These are phyloP conservation scores for Trididemnum nubilum DNA, from an alignment of 23 tunicate genomes.

Conservation along the genomic window DNA sequence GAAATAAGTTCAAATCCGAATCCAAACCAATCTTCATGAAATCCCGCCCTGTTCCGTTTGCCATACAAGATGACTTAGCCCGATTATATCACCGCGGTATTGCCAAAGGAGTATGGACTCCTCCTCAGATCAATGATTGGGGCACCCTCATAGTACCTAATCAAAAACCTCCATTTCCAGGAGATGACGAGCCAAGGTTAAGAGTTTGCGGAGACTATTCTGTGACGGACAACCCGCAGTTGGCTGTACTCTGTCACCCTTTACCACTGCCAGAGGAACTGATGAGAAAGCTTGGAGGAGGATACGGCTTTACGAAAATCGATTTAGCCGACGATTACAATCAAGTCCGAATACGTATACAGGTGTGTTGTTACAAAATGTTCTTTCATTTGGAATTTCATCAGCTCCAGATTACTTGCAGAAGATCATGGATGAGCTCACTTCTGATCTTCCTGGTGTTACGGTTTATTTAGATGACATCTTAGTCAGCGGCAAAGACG, in stretches of 20 bases:
- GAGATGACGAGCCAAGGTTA: not conserved
- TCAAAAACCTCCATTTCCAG: not conserved
- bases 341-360: conserved; percentile 26
- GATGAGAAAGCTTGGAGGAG: not conserved
- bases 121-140: not conserved
- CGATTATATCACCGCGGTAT: not conserved
- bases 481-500: conserved; percentile 29
- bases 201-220: conserved; percentile 7
- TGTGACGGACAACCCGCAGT: conserved; percentile 8
- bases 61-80: not conserved
- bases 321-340: too few relatives aligned
- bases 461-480: conserved; percentile 45
- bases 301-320: not conserved
- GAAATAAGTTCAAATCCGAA: not conserved
- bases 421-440: conserved; percentile 17
- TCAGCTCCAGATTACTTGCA: conserved; percentile 38
- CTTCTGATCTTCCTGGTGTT: conserved; percentile 24
- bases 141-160: conserved; percentile 4
- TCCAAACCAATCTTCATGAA: not conserved
- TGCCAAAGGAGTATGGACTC: not conserved
- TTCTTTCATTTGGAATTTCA: too few relatives aligned
- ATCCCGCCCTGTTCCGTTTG: not conserved
- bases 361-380: conserved; percentile 22
- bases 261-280: conserved; percentile 15
- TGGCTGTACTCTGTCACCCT: not conserved